phyloP scores from a whole-genome alignment of 2,888 invertebrate genomes.

The Eubasilissa splendida region DNA sequence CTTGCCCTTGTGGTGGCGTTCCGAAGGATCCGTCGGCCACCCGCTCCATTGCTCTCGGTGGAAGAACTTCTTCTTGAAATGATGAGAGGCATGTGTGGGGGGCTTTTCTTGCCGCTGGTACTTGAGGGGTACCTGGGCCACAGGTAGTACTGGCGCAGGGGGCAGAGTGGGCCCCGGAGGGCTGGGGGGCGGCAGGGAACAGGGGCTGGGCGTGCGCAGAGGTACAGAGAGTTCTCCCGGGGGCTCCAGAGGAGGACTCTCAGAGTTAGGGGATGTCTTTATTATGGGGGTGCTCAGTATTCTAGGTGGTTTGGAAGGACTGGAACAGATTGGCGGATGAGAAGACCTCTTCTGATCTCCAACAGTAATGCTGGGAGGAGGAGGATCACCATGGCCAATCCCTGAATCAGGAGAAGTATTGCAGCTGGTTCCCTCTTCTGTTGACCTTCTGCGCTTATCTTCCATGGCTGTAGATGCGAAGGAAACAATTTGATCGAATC shows the following conservation, averaged over 20 bases:
- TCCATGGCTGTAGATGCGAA: slow-evolving; percentile 94
- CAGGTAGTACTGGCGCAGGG: slow-evolving; percentile 65
- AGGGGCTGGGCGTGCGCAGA: slow-evolving; percentile 53
- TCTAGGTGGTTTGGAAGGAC: slow-evolving; percentile 64
- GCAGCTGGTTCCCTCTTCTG: slow-evolving; percentile 81
- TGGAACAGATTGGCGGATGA: slow-evolving; percentile 63
- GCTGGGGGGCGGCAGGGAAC: slow-evolving; percentile 50
- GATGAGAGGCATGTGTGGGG: slow-evolving; percentile 72
- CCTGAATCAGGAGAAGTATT: slow-evolving; percentile 92
- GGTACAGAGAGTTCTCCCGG: slow-evolving; percentile 55
- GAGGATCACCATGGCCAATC: slow-evolving; percentile 81
- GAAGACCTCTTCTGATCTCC: slow-evolving; percentile 61
- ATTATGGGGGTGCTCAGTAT: slow-evolving; percentile 65
- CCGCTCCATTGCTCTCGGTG: slow-evolving; percentile 81
- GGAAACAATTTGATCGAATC: slow-evolving; percentile 94
- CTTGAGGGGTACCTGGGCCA: slow-evolving; percentile 72
- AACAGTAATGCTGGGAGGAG: slow-evolving; percentile 65
- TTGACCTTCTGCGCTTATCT: slow-evolving; percentile 86
- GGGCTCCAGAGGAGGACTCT: slow-evolving; percentile 66
- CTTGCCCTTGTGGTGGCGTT: slow-evolving; percentile 74
- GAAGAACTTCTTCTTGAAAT: slow-evolving; percentile 90
- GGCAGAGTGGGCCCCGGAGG: slow-evolving; percentile 58
- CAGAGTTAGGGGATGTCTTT: slow-evolving; percentile 67
- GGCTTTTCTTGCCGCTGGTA: slow-evolving; percentile 73
- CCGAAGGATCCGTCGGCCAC: slow-evolving; percentile 62